Base-by-base conservation (phyloP, 2,888 invertebrate genomes). In the Troides oblongomaculatus region DNA sequence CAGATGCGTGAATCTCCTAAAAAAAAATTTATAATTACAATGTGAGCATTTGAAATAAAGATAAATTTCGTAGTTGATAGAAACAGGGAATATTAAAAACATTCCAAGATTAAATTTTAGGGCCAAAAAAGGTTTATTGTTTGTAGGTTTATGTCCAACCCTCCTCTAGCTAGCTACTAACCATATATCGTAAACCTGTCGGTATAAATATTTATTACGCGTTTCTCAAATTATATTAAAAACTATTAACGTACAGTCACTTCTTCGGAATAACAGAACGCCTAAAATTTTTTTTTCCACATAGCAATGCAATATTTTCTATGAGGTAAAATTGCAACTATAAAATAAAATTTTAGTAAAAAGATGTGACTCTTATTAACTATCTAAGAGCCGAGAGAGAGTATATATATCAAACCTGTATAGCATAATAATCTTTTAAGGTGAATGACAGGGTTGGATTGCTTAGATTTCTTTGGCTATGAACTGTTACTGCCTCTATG, bases 401-500 rank as follows among this genome's bases (percentile, higher is more conserved):
- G 21, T 21, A 21, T 21, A 21, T 21, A 21, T 58, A 12, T 69
- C 18, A 78, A 84, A 95, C 96, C 91, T 95, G 94, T 73, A 96
- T 96, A 43, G 95, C 94, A 81, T 96, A 95, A 79, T 97, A 96
- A 86, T 97, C 97, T 78, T 95, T 95, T 70, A 95, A 89, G 64
- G 95, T 95, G 76, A 97, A 95, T 7, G 93, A 90, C 60, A 93
- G 82, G 5, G 92, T 88, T 1, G 93, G 93, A 76, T 94, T 93
- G 69, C 93, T 93, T 53, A 94, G 91, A 73, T 94, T 95, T 81
- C 95, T 96, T 67, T 95, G 95, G 80, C 96, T 97, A 72, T 94
- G 93, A 69, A 98, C 90, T 12, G 96, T 95, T 69, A 97, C 94
- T 1, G 95, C 97, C 84, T 97, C 95, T 75, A 99, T 93, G 80